A percentile compares a stretch with the other conserved stretches of the same genome.
Evolutionary conservation across 2,888 invertebrate species (phyloP).

Genomic region (Euplexia lucipara): DNA sequence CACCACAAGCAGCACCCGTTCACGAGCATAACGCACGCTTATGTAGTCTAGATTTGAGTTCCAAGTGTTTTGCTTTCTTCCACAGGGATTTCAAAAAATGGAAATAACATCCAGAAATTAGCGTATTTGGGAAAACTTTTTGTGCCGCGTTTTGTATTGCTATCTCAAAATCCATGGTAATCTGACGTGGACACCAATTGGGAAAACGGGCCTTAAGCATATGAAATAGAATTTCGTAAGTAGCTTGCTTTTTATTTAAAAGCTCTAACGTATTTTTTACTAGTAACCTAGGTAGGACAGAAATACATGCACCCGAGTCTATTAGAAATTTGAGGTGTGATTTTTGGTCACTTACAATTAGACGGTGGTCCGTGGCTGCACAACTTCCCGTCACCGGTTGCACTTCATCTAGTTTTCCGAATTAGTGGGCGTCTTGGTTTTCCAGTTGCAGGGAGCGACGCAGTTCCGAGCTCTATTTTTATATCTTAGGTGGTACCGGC

Average conservation of each 20-base stretch:
- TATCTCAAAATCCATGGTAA: constrained; percentile 2
- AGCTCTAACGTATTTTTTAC: background rate
- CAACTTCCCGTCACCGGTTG: too few species aligned
- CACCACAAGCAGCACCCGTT: too few species aligned
- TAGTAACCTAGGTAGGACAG: background rate
- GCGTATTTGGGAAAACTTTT: constrained; percentile 10
- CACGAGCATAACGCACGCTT: too few species aligned
- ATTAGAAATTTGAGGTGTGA: background rate
- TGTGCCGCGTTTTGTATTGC: constrained; percentile 2
- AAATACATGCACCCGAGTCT: constrained; percentile 4
- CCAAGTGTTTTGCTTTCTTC: constrained; percentile 21
- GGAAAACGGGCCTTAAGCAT: constrained; percentile 14
- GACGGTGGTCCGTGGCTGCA: background rate
- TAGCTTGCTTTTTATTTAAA: constrained; percentile 15
- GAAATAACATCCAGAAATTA: constrained; percentile 16
- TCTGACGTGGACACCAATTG: background rate
- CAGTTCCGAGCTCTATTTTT: background rate
- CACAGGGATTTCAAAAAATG: constrained; percentile 18
- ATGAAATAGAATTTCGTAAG: constrained; percentile 11
- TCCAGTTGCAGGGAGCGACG: background rate
- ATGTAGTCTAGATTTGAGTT: constrained; percentile 20
- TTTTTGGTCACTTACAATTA: background rate
- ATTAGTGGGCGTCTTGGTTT: background rate
- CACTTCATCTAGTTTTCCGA: background rate
- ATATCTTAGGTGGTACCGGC: too few species aligned